Evolutionary conservation across 2,797 vertebrate species (phyloP), one percentile per base, ranked within the genome.

Genomic region (Macropus fuliginosus): DNA sequence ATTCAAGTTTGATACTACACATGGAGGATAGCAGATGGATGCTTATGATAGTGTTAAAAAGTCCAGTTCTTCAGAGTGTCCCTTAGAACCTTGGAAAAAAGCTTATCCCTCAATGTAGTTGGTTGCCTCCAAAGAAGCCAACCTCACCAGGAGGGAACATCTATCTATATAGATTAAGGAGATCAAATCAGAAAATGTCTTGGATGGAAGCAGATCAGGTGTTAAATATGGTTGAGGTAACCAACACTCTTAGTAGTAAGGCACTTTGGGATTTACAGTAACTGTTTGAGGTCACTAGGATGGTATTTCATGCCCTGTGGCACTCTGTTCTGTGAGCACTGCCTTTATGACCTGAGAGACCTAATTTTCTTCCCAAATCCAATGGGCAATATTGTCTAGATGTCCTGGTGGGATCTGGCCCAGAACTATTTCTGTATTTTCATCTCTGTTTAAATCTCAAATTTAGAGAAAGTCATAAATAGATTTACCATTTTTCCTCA

Each of bases 361-460:
- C 90, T 95, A 57, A 16, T 92, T 92, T 92, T 93, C 50, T 46
- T 0, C 5, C 54, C 55, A 95, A 96, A 31, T 59, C 96, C 93
- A 95, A 14, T 97, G 95, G 59, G 57, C 54, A 94, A 90, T 34
- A 46, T 81, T 34, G 0, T 31, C 56, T 12, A 96, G 55, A 50
- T 91, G 94, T 54, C 92, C 92, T 91, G 74, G 12, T 96, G 91
- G 56, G 97, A 92, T 96, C 34, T 94, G 97, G 56, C 91, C 91
- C 59, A 94, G 93, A 97, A 97, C 97, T 91, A 93, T 74, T 94
- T n/a, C 66, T 93, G 95, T 62, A 87, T 91, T 87, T 87, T 46
- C 74, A 87, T 24, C 74, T 87, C 40, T 87, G 50, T 50, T 87
- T 46, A 50, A 46, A 87, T 87, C 74, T 87, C 27, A 50, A 46